phyloP scores from a whole-genome alignment of 2,113 vertebrate species.

The Perca schrenkii region DNA sequence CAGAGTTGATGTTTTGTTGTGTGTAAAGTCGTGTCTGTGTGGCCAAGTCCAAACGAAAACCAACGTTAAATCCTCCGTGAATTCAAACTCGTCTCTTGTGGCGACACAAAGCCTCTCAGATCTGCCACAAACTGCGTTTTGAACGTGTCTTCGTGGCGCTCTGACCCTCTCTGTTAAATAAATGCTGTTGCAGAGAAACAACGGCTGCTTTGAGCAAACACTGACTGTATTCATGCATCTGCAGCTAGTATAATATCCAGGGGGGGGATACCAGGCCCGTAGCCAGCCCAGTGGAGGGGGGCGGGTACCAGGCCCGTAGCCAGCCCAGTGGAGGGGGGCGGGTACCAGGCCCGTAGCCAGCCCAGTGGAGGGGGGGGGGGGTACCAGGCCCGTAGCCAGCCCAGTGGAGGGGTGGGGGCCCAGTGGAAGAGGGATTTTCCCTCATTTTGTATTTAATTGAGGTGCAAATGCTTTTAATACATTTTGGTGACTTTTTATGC shows the following conservation, averaged over 20 bases:
- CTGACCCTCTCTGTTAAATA: slow-evolving; percentile 12
- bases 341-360: too few species aligned
- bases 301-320: too few species aligned
- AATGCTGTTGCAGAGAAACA: background rate
- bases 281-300: too few species aligned
- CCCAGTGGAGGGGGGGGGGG: too few species aligned
- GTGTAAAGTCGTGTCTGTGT: background rate
- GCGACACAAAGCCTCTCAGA: slow-evolving; percentile 11
- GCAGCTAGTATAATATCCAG: slow-evolving; percentile 9
- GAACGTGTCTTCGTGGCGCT: slow-evolving; percentile 36
- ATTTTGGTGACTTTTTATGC: too few species aligned
- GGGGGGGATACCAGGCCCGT: too few species aligned
- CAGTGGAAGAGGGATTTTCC: too few species aligned
- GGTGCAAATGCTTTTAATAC: too few species aligned
- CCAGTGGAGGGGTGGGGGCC: too few species aligned
- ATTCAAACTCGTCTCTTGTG: slow-evolving; percentile 29
- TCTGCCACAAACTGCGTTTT: background rate
- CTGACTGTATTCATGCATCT: slow-evolving; percentile 16
- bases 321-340: too few species aligned
- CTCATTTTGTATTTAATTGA: too few species aligned
- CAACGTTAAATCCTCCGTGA: background rate
- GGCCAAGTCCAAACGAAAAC: background rate
- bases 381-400: too few species aligned
- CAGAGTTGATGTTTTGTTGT: background rate
- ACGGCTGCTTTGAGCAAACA: slow-evolving; percentile 9